A percentile compares a stretch with the other conserved stretches of the same genome.
These are phyloP conservation scores for Oncorhynchus clarkii DNA, from an alignment of 2,113 vertebrate genomes.

Conservation along the genomic window DNA sequence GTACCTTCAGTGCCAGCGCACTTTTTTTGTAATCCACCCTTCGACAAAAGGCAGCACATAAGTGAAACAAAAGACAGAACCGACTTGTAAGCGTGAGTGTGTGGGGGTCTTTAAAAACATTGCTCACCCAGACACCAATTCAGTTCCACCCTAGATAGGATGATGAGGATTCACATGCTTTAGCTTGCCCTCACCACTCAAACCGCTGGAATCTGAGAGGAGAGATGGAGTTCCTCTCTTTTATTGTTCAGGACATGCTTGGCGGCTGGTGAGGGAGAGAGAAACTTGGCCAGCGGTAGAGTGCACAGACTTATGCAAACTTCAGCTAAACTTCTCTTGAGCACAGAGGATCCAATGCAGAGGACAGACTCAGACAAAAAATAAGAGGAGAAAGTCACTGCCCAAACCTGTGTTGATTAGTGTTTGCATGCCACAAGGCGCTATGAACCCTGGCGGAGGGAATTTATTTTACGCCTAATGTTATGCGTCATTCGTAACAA, in stretches of 20 bases:
- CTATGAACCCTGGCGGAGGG: neutral
- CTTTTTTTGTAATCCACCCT: too few species aligned
- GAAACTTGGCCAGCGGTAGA: constrained; percentile 36
- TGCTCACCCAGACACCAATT: neutral
- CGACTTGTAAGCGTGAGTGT: neutral
- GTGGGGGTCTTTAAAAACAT: neutral
- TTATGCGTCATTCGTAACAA: neutral
- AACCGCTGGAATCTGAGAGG: constrained; percentile 5
- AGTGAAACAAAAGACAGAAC: neutral
- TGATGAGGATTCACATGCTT: constrained; percentile 5
- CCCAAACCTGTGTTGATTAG: constrained; percentile 15
- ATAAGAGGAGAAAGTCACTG: neutral
- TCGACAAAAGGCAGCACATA: too few species aligned
- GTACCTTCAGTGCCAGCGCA: neutral
- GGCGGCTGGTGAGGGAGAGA: constrained; percentile 33
- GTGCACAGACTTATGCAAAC: constrained; percentile 44
- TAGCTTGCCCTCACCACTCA: neutral
- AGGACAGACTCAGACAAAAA: constrained; percentile 26
- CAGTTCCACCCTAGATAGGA: constrained; percentile 11
- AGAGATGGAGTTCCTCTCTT: constrained; percentile 14
- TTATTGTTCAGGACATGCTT: constrained; percentile 52
- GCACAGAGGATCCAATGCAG: constrained; percentile 36
- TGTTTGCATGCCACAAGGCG: neutral
- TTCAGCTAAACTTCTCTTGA: constrained; percentile 39
- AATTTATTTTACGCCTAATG: neutral